phyloP scores from a whole-genome alignment of 2,113 vertebrate genomes.

The Centrocercus urophasianus region DNA sequence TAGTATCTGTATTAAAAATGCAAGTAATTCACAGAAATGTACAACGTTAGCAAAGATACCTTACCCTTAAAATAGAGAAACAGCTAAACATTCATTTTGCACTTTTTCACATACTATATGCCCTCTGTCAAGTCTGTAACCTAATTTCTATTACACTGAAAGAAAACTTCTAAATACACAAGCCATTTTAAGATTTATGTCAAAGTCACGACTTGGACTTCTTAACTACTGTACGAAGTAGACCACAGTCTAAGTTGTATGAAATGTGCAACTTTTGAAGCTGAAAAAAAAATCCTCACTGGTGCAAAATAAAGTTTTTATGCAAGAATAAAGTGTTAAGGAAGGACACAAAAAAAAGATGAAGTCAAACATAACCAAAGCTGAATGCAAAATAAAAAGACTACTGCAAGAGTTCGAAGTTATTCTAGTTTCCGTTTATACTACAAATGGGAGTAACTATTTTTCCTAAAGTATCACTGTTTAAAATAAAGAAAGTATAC shows the following conservation, averaged over 20 bases:
- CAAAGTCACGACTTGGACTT: background rate
- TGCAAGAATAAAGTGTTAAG: background rate
- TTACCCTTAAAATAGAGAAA: background rate
- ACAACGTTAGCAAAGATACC: background rate
- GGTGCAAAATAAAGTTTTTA: background rate
- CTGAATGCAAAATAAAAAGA: background rate
- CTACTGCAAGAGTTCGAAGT: background rate
- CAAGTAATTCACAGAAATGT: background rate
- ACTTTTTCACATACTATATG: background rate
- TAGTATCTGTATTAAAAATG: background rate
- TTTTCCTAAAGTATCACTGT: background rate
- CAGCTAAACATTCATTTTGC: background rate
- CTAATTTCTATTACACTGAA: background rate
- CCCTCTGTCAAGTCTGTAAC: background rate
- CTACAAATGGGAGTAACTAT: background rate
- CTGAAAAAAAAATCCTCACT: background rate
- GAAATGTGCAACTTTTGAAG: conserved; percentile 27
- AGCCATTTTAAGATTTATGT: conserved; percentile 14
- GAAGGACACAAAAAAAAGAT: background rate
- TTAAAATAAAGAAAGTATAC: background rate
- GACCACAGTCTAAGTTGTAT: background rate
- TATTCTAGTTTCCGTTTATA: background rate
- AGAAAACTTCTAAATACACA: conserved; percentile 28
- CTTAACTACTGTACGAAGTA: conserved; percentile 38
- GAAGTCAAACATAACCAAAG: background rate